Base-by-base conservation (phyloP, 2,888 invertebrate genomes). In the Zhuqinia jingwanae region DNA sequence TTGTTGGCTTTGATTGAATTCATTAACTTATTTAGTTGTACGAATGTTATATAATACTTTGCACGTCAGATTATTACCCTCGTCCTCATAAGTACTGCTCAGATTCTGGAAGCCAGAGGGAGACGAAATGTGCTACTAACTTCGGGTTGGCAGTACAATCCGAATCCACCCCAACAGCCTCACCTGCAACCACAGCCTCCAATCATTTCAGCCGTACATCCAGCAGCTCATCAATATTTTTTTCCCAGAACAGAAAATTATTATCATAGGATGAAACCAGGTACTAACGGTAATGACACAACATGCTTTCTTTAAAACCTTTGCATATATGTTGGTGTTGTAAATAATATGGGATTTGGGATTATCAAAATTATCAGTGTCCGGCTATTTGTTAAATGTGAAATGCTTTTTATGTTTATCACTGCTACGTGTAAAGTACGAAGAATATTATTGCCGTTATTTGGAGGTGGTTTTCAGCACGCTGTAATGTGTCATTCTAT, bases 241-340 rank as follows among this genome's bases (percentile, higher is more conserved):
- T 89, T 89, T 68, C 90, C 89, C 0, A 83, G 90, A 13, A 91
- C 91, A 10, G 90, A 91, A 20, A 90, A 90, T 84, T 91, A 91
- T 82, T 91, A 91, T 75, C 90, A 90, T 76, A 89, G 87, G 58
- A 89, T 90, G 58, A 91, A 91, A 85, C 91, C 91, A 78, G 91
- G 91, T 91, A 89, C 77, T 77, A 77, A 82, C 56, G 84, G 84
- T 76, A 80, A 80, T 86, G 81, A 45, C 13, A 86, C 76, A 63
- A 79, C 70, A 10, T 53, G 87, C 87, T 82, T 86, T 25, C 22
- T 60, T 81, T 76, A 80, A 78, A 78, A 68, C 42, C 27, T 60
- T 87, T 58, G 86, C 86, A 15, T 86, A n/a, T 25, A 81, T 86
- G 80, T 80, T 47, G 15, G 78, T 84, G 84, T 77, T 84, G 84